These are phyloP conservation scores for Amblyopsis rosae DNA, from an alignment of 2,113 vertebrate species.

Conservation along the genomic window DNA sequence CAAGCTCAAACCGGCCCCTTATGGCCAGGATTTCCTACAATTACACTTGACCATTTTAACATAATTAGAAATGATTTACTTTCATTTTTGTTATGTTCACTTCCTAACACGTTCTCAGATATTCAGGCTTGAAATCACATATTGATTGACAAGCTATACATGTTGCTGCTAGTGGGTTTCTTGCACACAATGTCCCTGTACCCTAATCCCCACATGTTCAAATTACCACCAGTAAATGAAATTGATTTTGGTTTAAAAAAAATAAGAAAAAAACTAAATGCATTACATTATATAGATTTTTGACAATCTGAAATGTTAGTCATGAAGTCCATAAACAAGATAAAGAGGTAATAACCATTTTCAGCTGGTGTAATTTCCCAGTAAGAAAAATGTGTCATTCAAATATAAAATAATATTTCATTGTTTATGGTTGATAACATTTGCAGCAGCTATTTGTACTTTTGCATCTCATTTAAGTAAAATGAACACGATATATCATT, in stretches of 20 bases:
- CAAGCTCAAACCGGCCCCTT: too few relatives aligned
- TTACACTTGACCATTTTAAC: neutral
- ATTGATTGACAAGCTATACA: constrained; percentile 31
- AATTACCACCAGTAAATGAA: constrained; percentile 68
- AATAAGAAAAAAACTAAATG: constrained; percentile 50
- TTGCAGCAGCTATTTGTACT: too few relatives aligned
- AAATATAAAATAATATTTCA: constrained; percentile 20
- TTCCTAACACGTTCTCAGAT: neutral
- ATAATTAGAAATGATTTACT: neutral
- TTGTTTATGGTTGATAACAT: too few relatives aligned
- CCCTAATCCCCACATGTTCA: constrained; percentile 37
- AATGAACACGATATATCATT: neutral
- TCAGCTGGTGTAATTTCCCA: constrained; percentile 71
- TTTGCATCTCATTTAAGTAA: neutral
- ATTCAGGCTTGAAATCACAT: constrained; percentile 17
- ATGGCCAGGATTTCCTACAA: neutral
- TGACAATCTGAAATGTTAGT: constrained; percentile 61
- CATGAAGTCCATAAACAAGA: constrained; percentile 77
- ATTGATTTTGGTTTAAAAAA: constrained; percentile 57
- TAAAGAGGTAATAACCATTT: constrained; percentile 80
- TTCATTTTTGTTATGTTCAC: neutral
- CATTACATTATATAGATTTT: constrained; percentile 64
- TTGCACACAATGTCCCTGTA: constrained; percentile 32
- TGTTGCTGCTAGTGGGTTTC: constrained; percentile 31
- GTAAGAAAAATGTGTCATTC: constrained; percentile 73